These are phyloP conservation scores for Lithosia quadra DNA, from an alignment of 2,888 invertebrate species.

Conservation along the genomic window DNA sequence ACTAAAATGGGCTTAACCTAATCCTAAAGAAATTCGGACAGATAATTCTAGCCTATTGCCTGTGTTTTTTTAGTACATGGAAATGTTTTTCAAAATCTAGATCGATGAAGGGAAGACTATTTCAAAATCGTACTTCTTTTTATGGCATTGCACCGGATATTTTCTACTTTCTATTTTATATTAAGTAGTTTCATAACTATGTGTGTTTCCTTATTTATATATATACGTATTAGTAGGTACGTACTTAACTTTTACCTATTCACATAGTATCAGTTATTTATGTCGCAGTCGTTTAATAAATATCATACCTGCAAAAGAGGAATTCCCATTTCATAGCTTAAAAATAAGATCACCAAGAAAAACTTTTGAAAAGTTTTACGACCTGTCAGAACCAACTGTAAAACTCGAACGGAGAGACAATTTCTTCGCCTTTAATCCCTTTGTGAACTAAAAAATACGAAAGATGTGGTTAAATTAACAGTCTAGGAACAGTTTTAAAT, in stretches of 20 bases:
- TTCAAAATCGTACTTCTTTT: too few species aligned
- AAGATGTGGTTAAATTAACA: constrained; percentile 58
- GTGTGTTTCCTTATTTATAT: too few species aligned
- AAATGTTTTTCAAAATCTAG: too few species aligned
- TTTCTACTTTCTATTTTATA: too few species aligned
- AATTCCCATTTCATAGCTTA: constrained; percentile 47
- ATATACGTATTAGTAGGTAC: too few species aligned
- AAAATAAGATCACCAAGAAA: constrained; percentile 37
- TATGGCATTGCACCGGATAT: too few species aligned
- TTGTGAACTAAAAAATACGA: constrained; percentile 25
- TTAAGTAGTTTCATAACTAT: too few species aligned
- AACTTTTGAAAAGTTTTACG: constrained; percentile 56
- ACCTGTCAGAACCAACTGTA: constrained; percentile 52
- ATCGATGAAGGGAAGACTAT: too few species aligned
- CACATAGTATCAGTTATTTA: not conserved
- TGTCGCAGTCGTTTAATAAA: not conserved
- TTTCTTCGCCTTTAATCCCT: constrained; percentile 22
- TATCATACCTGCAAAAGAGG: not conserved
- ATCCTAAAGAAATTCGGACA: too few species aligned
- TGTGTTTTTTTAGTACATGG: too few species aligned
- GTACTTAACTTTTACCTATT: not conserved
- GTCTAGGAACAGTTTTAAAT: constrained; percentile 76
- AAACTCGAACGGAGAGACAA: constrained; percentile 28
- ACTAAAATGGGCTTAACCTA: too few species aligned
- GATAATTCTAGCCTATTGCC: too few species aligned